Evolutionary conservation across 2,888 invertebrate genomes (phyloP), one percentile per base, ranked within the genome.

Genomic region (Hemicrepidius hirtus): DNA sequence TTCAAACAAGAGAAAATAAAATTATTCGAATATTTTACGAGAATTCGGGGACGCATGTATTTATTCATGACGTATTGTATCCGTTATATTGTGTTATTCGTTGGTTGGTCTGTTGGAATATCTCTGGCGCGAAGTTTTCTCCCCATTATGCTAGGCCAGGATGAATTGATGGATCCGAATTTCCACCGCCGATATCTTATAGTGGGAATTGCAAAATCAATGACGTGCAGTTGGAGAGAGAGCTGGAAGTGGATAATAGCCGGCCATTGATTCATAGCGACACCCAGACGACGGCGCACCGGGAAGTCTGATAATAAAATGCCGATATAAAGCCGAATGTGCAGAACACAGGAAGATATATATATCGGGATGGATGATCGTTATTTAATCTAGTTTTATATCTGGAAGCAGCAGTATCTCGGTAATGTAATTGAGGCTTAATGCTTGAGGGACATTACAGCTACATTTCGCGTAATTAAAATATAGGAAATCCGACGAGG

Each of bases 401-500:
- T 71, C 50, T 32, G 35, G 46, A 59, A 72, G 63, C 32, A 32
- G 57, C 37, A 55, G 55, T 18, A 62, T 64, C 55, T 41, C 64
- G 24, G 68, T 71, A 77, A 78, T 76, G 76, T 76, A 78, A 78
- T 78, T 78, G 76, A 72, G 67, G 68, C 73, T 74, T 78, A 74
- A 78, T 76, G 71, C 76, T 68, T 65, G 59, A 59, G 71, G 75
- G 76, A 75, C 75, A 57, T 71, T 71, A 75, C 53, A 64, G 62
- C 60, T 69, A 75, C 71, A 76, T 77, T 77, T 77, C 73, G 68
- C 74, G 76, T 76, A 77, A 78, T 77, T 81, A 81, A 80, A 81
- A 81, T 80, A 81, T 79, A 77, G 80, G 77, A 80, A 80, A 80
- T 80, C 80, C 79, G 71, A 73, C 74, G 79, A 76, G 79, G 73